Evolutionary conservation across 2,797 vertebrate species (phyloP), one percentile per base, ranked within the genome.

Genomic region (Lagocephalus sceleratus): DNA sequence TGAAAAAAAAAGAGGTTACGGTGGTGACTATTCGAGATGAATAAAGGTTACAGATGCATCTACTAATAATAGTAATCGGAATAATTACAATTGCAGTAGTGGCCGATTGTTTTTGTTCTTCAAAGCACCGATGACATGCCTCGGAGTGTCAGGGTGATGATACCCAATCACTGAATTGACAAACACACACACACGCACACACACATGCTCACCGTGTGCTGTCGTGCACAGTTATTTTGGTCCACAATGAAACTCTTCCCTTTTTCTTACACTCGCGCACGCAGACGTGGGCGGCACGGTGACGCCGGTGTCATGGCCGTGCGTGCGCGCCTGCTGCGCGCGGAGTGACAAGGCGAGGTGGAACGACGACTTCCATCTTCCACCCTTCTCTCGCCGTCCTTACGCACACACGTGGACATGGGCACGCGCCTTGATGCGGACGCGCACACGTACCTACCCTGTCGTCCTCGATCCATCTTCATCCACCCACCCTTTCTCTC

Each of bases 391-490:
- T 57, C 48, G 44, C 48, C 39, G 11, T 20, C 44, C 21, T 10
- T 43, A 23, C 39, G n/a, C 17, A 16, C 42, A 20, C 44, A 38
- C 23, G 20, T 15, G 50, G 14, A 23, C 49, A 15, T 35, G 39
- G 57, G 50, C 40, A 19, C 15, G 17, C 40, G n/a, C 59, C 2
- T 15, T 15, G 32, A 12, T 65, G 58, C 71, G 51, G 73, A 77
- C 45, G 63, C 64, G 51, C 48, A 54, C 57, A 56, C 63, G 51
- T 66, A 61, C 65, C 22, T 57, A 55, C 15, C 48, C 60, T 69
- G 68, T 20, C 40, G 40, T 71, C 73, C 76, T 78, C 53, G 56
- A 76, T 80, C 75, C 67, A 68, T 85, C 71, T 71, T 62, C 73
- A 73, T 76, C 71, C 60, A 47, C 40, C 40, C 17, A n/a, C 40